phyloP scores from a whole-genome alignment of 2,797 vertebrate species.

The Cyclura pinguis region DNA sequence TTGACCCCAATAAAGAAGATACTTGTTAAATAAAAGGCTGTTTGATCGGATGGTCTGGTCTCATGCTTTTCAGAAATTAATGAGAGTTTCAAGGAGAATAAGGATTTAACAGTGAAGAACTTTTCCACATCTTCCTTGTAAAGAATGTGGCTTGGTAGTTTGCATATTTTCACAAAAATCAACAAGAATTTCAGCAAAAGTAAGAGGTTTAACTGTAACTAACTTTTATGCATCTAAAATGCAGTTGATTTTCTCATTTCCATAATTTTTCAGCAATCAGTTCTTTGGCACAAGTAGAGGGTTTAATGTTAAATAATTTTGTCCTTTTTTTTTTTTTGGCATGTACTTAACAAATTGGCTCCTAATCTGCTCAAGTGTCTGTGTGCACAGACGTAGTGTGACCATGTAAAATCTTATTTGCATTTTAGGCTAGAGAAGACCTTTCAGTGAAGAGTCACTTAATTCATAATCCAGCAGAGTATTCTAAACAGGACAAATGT shows the following conservation, averaged over 20 bases:
- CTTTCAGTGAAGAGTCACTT: not conserved
- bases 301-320: not conserved
- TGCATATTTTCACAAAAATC: not conserved
- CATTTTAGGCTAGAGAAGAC: not conserved
- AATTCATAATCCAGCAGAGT: not conserved
- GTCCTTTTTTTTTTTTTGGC: not conserved
- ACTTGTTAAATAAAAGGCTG: slow-evolving; percentile 12
- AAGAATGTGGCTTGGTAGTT: slow-evolving; percentile 4
- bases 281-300: not conserved
- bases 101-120: not conserved
- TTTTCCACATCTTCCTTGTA: slow-evolving; percentile 8
- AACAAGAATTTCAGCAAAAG: slow-evolving; percentile 1
- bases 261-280: not conserved
- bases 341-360: not conserved
- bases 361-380: not conserved
- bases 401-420: not conserved
- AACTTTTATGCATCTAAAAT: not conserved
- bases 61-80: slow-evolving; percentile 13
- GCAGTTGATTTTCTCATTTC: not conserved
- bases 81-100: not conserved
- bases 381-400: not conserved
- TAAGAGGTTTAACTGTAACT: slow-evolving; percentile 16
- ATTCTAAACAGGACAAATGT: not conserved
- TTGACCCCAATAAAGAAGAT: not conserved
- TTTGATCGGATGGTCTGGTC: not conserved